These are phyloP conservation scores for Acromyrmex charruanus DNA, from an alignment of 1,140 invertebrate species.

Conservation along the genomic window DNA sequence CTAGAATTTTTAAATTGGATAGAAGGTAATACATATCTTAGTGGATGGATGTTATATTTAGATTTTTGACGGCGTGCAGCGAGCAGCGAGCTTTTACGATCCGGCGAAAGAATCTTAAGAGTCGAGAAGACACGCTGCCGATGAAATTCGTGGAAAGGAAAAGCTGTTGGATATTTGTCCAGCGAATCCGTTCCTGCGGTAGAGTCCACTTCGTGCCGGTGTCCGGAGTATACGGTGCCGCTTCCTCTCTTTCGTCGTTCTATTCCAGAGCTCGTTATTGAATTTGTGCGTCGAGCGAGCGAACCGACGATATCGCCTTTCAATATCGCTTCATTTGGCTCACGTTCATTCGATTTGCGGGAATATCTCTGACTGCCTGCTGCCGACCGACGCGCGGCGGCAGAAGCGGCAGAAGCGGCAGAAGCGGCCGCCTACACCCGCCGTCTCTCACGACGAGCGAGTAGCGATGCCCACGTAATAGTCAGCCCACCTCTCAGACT, in stretches of 20 bases:
- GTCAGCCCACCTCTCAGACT: slow-evolving; percentile 57
- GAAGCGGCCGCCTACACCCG: slow-evolving; percentile 8
- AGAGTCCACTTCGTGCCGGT: slow-evolving; percentile 68
- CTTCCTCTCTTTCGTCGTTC: slow-evolving; percentile 72
- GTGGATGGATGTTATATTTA: background rate
- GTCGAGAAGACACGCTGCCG: background rate
- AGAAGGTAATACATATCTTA: background rate
- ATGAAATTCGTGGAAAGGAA: slow-evolving; percentile 26
- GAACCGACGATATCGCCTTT: slow-evolving; percentile 80
- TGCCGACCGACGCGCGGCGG: background rate
- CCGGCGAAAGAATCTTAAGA: background rate
- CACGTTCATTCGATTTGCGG: slow-evolving; percentile 80
- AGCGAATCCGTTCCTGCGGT: slow-evolving; percentile 69
- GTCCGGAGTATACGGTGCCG: slow-evolving; percentile 68
- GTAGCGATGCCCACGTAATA: background rate
- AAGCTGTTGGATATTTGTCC: slow-evolving; percentile 31
- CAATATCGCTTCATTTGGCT: slow-evolving; percentile 82
- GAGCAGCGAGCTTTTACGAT: background rate
- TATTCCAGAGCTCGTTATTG: slow-evolving; percentile 79
- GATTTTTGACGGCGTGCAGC: background rate
- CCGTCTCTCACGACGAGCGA: slow-evolving; percentile 30
- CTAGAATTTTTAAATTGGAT: background rate
- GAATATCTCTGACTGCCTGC: slow-evolving; percentile 77
- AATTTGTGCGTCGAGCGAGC: slow-evolving; percentile 79
- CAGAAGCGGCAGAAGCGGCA: no score